Base-by-base conservation (phyloP, 2,797 vertebrate species). In the Gymnopithys bicolor region DNA sequence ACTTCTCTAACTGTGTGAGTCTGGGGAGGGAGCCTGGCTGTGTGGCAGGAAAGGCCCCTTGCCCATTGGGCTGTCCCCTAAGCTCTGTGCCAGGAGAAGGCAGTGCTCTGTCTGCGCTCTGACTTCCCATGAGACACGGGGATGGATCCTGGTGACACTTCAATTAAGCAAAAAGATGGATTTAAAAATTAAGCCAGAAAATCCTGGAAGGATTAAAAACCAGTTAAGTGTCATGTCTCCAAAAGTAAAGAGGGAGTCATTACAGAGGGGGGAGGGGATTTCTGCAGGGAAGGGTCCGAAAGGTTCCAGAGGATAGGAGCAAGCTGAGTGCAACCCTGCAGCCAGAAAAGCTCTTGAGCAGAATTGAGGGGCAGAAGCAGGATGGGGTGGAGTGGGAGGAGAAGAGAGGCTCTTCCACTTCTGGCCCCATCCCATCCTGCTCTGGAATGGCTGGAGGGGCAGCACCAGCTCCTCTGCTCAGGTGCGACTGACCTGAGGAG, bases 321-420 rank as follows among this genome's bases (percentile, higher is more conserved):
- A 9, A 73, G 28, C 13, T 67, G 32, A 87, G n/a, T 0, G 0
- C 48, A 84, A 28, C 55, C 13, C 46, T 27, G 15, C 37, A 69
- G 28, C 37, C 37, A 60, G 51, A 56, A 85, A 59, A 73, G 22
- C 41, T 84, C n/a, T 67, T 25, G 51, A 59, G 45, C 43, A 58
- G 79, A 87, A 55, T 46, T 2, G 11, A 11, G 25, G 13, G 11
- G 16, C 21, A 45, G 23, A 7, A 39, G 23, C 3, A 28, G 3
- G 3, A 7, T n/a, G n/a, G 2, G 3, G 10, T n/a, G 6, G 10
- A 14, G 6, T 30, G 1, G 5, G 27, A 16, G 3, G 5, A 55
- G 66, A 75, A 89, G n/a, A 69, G 49, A 71, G 28, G 11, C 5
- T 48, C 7, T 73, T 80, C 56, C 25, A 45, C 14, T 0, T 1